Base-by-base conservation (phyloP, 92 coral and sea anemone species). In the Palythoa heliodiscus region DNA sequence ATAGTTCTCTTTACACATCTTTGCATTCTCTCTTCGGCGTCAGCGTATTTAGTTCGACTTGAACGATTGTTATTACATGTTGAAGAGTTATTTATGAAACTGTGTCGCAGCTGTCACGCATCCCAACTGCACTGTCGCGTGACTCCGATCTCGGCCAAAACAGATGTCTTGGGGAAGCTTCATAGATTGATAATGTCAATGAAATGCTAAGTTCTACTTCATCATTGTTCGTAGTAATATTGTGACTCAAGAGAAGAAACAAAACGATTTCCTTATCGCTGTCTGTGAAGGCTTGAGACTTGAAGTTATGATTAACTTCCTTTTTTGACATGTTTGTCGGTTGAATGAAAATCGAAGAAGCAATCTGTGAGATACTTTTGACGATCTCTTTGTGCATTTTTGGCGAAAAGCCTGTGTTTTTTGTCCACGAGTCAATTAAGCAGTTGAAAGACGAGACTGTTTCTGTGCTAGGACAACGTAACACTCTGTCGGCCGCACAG, bases 171-270 rank as follows among this genome's bases (percentile, higher is more conserved):
- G 84, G 84, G 7, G 84, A 79, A n/a, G 35, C 73, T 69, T 40
- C 73, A 61, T 79, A 79, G 11, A 79, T 43, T 7, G 84, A 79
- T 24, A 79, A 79, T 11, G 84, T 79, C 73, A 79, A 40, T 37
- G 84, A 64, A 13, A 79, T 4, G 47, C 61, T 47, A 24, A 79
- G 38, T 19, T 79, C 84, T 11, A 40, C 39, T 23, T 23, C 72
- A 79, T 22, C 57, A 79, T 11, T 43, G 40, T 29, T n/a, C 38
- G 8, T 66, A 22, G 73, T 29, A 37, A 79, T 40, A 24, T 79
- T 79, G 53, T 64, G 57, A 50, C 84, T 79, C 39, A 79, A 10
- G 14, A 79, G 84, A 2, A 79, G 40, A 52, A 79, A 79, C 17
- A 79, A 15, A 12, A 61, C 84, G 6, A 79, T 38, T 63, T 79